Percentiles rank a stretch among this genome's conserved stretches.
Conservation (phyloP, 2,113 vertebrate genomes). For the Cygnus buccinator region DNA sequence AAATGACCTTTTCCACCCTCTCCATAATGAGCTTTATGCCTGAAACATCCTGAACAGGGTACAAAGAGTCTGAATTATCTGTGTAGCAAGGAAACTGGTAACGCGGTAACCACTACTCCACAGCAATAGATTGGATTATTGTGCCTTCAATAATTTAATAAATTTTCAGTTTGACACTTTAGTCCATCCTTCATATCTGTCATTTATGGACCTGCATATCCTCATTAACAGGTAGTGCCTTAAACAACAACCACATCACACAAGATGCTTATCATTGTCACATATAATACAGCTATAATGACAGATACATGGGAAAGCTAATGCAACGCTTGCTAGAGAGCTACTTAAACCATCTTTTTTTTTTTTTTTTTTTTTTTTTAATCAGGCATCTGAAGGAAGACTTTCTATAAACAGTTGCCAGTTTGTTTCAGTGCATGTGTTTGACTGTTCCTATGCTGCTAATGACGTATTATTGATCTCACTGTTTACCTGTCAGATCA, state of each 20-base stretch:
- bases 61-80: background rate
- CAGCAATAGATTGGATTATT: background rate
- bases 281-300: background rate
- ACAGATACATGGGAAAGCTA: background rate
- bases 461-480: constrained; percentile 27
- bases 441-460: background rate
- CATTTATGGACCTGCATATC: background rate
- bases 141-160: background rate
- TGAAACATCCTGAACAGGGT: background rate
- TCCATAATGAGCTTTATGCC: background rate
- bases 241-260: background rate
- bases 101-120: background rate
- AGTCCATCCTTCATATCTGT: background rate
- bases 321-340: background rate
- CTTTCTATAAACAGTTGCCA: constrained; percentile 20
- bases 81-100: background rate
- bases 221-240: background rate
- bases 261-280: background rate
- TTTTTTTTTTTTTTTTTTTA: constrained; percentile 57
- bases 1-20: accelerated
- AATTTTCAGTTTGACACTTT: background rate
- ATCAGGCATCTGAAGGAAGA: background rate
- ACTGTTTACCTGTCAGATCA: background rate
- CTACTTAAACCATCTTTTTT: constrained; percentile 33
- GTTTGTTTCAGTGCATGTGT: background rate